These are phyloP conservation scores for Lochmaea crataegi DNA, from an alignment of 2,888 invertebrate genomes.

Conservation along the genomic window DNA sequence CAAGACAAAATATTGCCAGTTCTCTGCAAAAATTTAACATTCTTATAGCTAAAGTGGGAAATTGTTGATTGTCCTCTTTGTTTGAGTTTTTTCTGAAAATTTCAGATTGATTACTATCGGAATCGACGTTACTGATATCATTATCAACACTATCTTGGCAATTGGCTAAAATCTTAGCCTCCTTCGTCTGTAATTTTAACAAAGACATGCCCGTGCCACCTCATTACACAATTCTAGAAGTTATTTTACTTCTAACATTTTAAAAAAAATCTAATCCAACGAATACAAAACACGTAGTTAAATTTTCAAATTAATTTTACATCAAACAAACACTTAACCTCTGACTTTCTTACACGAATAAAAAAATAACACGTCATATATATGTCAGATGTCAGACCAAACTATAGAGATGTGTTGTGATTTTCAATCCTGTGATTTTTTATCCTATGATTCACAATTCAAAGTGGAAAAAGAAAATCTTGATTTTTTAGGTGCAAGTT, in stretches of 20 bases:
- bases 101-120: conserved; percentile 39
- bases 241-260: conserved; percentile 27
- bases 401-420: neutral
- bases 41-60: conserved; percentile 54
- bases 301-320: conserved; percentile 18
- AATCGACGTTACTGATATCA: conserved; percentile 42
- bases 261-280: conserved; percentile 10
- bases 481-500: too few species aligned
- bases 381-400: neutral
- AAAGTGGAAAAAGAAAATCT: too few species aligned
- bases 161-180: conserved; percentile 43
- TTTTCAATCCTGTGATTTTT: neutral
- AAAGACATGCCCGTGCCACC: conserved; percentile 51
- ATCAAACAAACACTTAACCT: conserved; percentile 2
- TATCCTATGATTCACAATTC: too few species aligned
- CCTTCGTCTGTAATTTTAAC: conserved; percentile 46
- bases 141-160: conserved; percentile 48
- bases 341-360: conserved; percentile 9
- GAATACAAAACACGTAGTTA: neutral
- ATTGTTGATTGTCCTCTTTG: conserved; percentile 30
- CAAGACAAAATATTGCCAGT: conserved; percentile 62
- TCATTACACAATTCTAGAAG: conserved; percentile 47
- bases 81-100: conserved; percentile 19
- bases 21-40: conserved; percentile 75
- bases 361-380: conserved; percentile 28